phyloP scores from a whole-genome alignment of 2,113 vertebrate species.

The Daboia siamensis region DNA sequence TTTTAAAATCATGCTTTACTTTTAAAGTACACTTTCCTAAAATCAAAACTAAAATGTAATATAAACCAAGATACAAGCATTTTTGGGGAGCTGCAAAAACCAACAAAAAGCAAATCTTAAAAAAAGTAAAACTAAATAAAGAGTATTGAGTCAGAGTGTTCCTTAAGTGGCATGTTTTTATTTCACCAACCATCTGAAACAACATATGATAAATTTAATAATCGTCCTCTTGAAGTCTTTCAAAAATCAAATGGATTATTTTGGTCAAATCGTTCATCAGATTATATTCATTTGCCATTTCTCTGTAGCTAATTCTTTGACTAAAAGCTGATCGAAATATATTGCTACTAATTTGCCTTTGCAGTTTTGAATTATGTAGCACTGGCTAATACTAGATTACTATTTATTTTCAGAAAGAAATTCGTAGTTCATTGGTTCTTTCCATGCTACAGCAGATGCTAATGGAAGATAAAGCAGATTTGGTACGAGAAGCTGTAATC shows the following conservation, averaged over 20 bases:
- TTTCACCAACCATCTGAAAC: background rate
- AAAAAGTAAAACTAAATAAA: background rate
- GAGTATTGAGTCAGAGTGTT: background rate
- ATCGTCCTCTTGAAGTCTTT: background rate
- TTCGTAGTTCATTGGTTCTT: constrained; percentile 94
- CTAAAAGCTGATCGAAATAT: background rate
- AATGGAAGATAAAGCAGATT: constrained; percentile 95
- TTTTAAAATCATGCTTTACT: background rate
- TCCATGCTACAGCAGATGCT: constrained; percentile 99
- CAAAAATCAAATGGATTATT: background rate
- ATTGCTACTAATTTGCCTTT: background rate
- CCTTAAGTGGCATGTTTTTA: background rate
- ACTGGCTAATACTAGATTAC: constrained; percentile 37
- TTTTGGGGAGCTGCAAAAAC: background rate
- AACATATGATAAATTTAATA: background rate
- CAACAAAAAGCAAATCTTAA: background rate
- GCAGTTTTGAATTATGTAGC: background rate
- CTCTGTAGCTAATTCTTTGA: background rate
- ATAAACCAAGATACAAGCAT: background rate
- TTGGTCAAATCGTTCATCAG: background rate
- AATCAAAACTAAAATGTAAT: background rate
- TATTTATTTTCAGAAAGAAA: constrained; percentile 86
- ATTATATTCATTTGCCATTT: background rate
- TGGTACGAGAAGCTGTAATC: constrained; percentile 98
- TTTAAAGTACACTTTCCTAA: background rate